A percentile compares a stretch with the other conserved stretches of the same genome.
phyloP scores from a whole-genome alignment of 2,797 vertebrate species.

The Serranus cabrilla region DNA sequence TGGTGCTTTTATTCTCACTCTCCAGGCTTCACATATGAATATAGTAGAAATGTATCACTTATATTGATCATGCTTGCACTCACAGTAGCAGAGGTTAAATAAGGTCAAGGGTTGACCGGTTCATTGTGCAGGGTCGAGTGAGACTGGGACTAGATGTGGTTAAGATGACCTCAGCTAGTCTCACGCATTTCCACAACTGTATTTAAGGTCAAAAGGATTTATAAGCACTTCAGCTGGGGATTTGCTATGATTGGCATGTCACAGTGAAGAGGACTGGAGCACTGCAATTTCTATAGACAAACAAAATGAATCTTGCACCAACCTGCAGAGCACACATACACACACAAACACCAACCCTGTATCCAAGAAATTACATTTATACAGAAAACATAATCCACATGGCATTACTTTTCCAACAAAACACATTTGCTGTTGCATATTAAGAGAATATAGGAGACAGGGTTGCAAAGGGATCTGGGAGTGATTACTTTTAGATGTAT shows the following conservation, averaged over 20 bases:
- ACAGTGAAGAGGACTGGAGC: neutral
- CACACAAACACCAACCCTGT: neutral
- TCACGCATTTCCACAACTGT: constrained; percentile 5
- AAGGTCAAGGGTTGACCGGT: constrained; percentile 6
- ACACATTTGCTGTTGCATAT: neutral
- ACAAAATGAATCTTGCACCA: neutral
- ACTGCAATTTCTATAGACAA: constrained; percentile 1
- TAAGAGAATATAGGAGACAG: neutral
- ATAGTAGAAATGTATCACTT: neutral
- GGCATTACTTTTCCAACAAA: neutral
- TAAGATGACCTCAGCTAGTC: constrained; percentile 19
- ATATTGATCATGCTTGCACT: constrained; percentile 22
- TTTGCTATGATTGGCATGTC: constrained; percentile 9
- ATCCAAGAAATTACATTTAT: neutral
- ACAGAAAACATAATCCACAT: neutral
- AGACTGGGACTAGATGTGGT: constrained; percentile 3
- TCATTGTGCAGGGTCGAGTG: constrained; percentile 16
- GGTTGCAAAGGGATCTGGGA: neutral
- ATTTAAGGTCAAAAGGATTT: constrained; percentile 34
- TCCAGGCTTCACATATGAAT: constrained; percentile 29
- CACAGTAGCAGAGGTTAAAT: constrained; percentile 8
- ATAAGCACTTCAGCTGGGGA: constrained; percentile 5
- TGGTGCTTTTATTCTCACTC: constrained; percentile 13
- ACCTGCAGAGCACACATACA: neutral
- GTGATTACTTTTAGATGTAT: neutral